Evolutionary conservation across 92 coral and sea anemone species (phyloP).

Genomic region (Palythoa heliodiscus): DNA sequence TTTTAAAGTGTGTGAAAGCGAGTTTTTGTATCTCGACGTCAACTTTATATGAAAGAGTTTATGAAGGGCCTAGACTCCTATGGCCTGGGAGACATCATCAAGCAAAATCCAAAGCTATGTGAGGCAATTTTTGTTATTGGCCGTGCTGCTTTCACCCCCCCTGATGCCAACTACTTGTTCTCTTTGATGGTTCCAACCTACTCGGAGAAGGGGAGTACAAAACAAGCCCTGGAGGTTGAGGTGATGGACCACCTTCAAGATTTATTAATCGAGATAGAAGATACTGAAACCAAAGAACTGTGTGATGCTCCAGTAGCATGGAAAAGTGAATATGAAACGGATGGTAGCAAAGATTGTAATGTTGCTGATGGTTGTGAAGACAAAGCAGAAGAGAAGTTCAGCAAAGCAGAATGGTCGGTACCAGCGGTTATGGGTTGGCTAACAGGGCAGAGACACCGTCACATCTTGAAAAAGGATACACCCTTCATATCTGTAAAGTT

Average conservation of each 20-base stretch:
- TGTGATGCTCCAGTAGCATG: conserved; percentile 41
- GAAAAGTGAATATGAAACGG: conserved; percentile 29
- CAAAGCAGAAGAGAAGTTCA: conserved; percentile 24
- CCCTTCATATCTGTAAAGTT: background rate
- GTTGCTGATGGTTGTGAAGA: conserved; percentile 12
- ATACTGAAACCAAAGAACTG: conserved; percentile 22
- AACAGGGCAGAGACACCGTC: conserved; percentile 33
- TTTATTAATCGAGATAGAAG: conserved; percentile 24
- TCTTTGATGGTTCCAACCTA: conserved; percentile 51
- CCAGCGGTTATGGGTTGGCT: conserved; percentile 37
- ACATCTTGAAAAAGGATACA: conserved; percentile 18
- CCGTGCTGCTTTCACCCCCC: conserved; percentile 30
- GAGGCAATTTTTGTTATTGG: conserved; percentile 35
- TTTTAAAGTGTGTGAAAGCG: background rate
- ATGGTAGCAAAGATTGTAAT: conserved; percentile 7
- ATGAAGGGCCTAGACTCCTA: conserved; percentile 17
- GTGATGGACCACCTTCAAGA: conserved; percentile 48
- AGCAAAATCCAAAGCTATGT: conserved; percentile 29
- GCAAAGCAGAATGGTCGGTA: conserved; percentile 37
- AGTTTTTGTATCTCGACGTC: conserved; percentile 11
- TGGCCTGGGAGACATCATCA: conserved; percentile 28
- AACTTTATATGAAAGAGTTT: conserved; percentile 3
- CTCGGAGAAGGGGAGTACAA: conserved; percentile 45
- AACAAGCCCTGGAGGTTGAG: conserved; percentile 32
- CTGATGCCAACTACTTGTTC: conserved; percentile 44